Evolutionary conservation across 2,888 invertebrate genomes (phyloP).

Genomic region (Ophion obscuratus): DNA sequence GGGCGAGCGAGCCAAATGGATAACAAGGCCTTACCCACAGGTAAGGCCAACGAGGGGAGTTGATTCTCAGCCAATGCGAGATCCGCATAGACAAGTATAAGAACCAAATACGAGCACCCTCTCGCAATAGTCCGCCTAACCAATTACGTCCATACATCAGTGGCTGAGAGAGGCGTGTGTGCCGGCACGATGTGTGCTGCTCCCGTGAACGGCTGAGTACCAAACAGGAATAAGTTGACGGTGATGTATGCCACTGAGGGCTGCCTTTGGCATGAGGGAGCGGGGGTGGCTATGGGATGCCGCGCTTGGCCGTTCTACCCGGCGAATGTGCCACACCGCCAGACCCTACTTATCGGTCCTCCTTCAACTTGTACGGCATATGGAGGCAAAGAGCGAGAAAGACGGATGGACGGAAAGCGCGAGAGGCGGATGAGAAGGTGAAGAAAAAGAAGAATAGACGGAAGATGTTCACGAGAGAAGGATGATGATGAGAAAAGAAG

Average conservation of each 20-base stretch:
- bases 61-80: background rate
- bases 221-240: slow-evolving; percentile 81
- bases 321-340: slow-evolving; percentile 35
- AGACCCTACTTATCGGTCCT: slow-evolving; percentile 35
- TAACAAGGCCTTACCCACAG: too few relatives aligned
- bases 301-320: slow-evolving; percentile 28
- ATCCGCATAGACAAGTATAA: background rate
- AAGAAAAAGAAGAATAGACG: slow-evolving; percentile 44
- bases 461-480: slow-evolving; percentile 59
- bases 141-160: slow-evolving; percentile 81
- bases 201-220: slow-evolving; percentile 25
- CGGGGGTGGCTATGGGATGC: slow-evolving; percentile 70
- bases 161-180: slow-evolving; percentile 67
- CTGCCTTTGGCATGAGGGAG: slow-evolving; percentile 62
- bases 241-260: slow-evolving; percentile 77
- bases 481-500: slow-evolving; percentile 61
- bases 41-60: background rate
- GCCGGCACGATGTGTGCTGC: slow-evolving; percentile 20
- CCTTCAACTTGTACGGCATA: slow-evolving; percentile 39
- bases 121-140: slow-evolving; percentile 76
- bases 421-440: slow-evolving; percentile 49
- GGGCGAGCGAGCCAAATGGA: background rate
- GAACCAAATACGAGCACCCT: slow-evolving; percentile 43
- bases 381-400: slow-evolving; percentile 43
- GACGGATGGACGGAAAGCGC: slow-evolving; percentile 22